A percentile compares a stretch with the other conserved stretches of the same genome.
Evolutionary conservation across 2,113 vertebrate species (phyloP).

Genomic region (Dasyprocta punctata): DNA sequence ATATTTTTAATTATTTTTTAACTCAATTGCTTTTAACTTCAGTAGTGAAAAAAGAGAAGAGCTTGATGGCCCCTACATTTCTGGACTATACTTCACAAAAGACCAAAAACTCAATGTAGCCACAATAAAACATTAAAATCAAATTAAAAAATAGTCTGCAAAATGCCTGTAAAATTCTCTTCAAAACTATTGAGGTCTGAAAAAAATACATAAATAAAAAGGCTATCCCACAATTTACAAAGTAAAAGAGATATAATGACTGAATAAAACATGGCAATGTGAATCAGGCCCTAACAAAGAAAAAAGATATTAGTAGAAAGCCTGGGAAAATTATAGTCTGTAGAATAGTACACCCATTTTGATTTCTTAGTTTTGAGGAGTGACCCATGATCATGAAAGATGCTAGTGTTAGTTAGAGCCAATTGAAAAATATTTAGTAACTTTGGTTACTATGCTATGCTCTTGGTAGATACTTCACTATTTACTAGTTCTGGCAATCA

Average conservation of each 20-base stretch:
- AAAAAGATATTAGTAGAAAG: not conserved
- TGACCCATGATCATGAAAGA: not conserved
- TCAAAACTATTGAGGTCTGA: not conserved
- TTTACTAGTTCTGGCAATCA: not conserved
- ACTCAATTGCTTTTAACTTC: not conserved
- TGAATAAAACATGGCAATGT: not conserved
- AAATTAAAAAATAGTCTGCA: not conserved
- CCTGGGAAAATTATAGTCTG: not conserved
- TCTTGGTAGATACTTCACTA: not conserved
- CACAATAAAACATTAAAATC: not conserved
- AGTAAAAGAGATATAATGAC: not conserved
- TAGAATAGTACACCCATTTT: not conserved
- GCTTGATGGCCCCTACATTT: not conserved
- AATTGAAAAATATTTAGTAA: not conserved
- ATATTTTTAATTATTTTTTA: not conserved
- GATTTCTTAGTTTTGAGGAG: not conserved
- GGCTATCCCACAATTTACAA: not conserved
- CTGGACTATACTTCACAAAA: not conserved
- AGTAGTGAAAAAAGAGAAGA: not conserved
- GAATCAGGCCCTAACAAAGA: not conserved
- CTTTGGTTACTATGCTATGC: not conserved
- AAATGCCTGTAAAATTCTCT: not conserved
- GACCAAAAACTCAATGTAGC: not conserved
- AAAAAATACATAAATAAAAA: not conserved
- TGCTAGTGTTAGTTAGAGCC: not conserved